A percentile compares a stretch with the other conserved stretches of the same genome.
These are phyloP conservation scores for Mormyrops boulengeri DNA, from an alignment of 2,797 vertebrate species.

Conservation along the genomic window DNA sequence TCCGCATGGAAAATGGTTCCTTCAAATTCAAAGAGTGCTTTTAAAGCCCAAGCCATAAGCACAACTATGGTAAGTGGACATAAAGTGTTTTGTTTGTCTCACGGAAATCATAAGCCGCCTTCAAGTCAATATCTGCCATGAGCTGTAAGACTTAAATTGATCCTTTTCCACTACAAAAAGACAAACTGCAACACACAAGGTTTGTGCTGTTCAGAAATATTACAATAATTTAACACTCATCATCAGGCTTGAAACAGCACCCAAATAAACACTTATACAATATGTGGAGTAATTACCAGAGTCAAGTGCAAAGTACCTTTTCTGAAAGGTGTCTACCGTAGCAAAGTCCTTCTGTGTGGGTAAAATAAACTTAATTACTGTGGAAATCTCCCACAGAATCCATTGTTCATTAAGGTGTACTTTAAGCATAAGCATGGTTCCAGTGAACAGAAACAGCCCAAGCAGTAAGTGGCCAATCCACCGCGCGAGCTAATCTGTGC, in stretches of 20 bases:
- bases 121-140: not conserved
- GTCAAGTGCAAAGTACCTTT: constrained; percentile 1
- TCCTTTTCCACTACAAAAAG: not conserved
- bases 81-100: not conserved
- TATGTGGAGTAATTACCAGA: not conserved
- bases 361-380: constrained; percentile 27
- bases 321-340: constrained; percentile 4
- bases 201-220: not conserved
- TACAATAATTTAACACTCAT: not conserved
- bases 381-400: constrained; percentile 13
- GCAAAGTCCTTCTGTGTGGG: constrained; percentile 14
- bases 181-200: not conserved
- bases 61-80: not conserved
- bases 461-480: not conserved
- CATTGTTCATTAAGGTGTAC: not conserved
- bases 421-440: not conserved
- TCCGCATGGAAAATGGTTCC: not conserved
- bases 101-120: not conserved
- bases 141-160: not conserved
- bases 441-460: not conserved
- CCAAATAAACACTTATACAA: not conserved
- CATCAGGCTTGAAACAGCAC: not conserved
- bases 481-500: not conserved
- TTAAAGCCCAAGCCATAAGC: not conserved
- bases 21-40: not conserved